A percentile compares a stretch with the other conserved stretches of the same genome.
These are phyloP conservation scores for Cynopterus sphinx DNA, from an alignment of 2,797 vertebrate species.

Conservation along the genomic window DNA sequence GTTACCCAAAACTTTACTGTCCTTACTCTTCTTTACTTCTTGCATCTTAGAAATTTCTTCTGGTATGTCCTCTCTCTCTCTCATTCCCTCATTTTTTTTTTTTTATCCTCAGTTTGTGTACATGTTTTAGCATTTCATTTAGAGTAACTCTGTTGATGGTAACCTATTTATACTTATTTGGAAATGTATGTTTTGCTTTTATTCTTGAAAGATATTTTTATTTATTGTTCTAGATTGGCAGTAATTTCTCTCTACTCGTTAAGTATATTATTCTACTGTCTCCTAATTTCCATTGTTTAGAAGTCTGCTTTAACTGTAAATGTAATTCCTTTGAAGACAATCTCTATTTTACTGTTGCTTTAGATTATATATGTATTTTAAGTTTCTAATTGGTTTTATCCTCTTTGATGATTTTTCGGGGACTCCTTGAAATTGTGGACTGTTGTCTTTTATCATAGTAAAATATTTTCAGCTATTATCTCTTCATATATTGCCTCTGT, in stretches of 20 bases:
- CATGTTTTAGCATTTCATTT: slow-evolving; percentile 2
- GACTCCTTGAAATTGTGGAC: not conserved
- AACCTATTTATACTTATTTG: slow-evolving; percentile 8
- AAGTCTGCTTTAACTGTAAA: not conserved
- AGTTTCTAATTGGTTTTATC: slow-evolving; percentile 3
- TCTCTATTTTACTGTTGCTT: not conserved
- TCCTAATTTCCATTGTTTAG: not conserved
- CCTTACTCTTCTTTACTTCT: not conserved
- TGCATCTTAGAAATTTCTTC: not conserved
- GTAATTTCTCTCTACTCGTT: not conserved
- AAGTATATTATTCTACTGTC: not conserved
- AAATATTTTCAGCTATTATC: not conserved
- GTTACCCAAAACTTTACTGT: not conserved
- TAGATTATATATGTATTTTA: not conserved
- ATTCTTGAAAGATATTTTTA: not conserved
- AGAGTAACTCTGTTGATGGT: not conserved
- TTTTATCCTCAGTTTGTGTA: not conserved
- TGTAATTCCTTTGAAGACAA: slow-evolving; percentile 35
- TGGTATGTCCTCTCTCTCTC: not conserved
- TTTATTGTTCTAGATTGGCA: not conserved
- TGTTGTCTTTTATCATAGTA: not conserved
- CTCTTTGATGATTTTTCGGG: not conserved
- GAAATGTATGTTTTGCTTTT: slow-evolving; percentile 28
- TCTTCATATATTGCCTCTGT: not conserved
- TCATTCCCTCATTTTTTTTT: not conserved